phyloP scores from a whole-genome alignment of 2,888 invertebrate genomes.

The Phengaris arion region DNA sequence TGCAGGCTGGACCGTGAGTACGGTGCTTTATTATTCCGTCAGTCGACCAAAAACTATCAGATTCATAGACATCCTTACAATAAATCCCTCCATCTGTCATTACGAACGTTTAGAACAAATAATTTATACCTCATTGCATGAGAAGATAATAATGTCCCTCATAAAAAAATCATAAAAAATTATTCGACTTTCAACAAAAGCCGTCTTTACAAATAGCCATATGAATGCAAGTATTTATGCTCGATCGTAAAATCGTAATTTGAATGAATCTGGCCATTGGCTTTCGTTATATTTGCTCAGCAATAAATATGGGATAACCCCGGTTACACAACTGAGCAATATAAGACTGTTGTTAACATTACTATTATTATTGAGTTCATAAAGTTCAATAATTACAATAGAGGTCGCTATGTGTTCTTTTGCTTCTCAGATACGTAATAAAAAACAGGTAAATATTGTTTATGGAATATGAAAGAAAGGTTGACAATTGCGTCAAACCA shows the following conservation, averaged over 20 bases:
- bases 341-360: constrained; percentile 18
- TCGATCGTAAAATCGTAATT: constrained; percentile 39
- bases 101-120: not conserved
- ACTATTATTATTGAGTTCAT: not conserved
- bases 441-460: no score
- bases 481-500: no score
- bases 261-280: constrained; percentile 38
- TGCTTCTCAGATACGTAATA: no score
- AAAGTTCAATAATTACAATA: no score
- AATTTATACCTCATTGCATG: not conserved
- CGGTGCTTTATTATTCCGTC: no score
- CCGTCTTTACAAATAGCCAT: constrained; percentile 2
- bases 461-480: no score
- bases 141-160: not conserved
- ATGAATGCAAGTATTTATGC: constrained; percentile 32
- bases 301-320: constrained; percentile 34
- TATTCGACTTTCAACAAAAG: constrained; percentile 6
- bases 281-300: constrained; percentile 38
- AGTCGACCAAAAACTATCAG: no score
- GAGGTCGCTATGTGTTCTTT: no score
- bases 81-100: not conserved
- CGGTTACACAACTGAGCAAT: constrained; percentile 18
- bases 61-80: no score
- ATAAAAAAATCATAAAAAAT: constrained; percentile 15
- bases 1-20: no score